Percentiles rank a stretch among this genome's conserved stretches.
These are phyloP conservation scores for Epinephelus moara DNA, from an alignment of 2,113 vertebrate genomes.

Conservation along the genomic window DNA sequence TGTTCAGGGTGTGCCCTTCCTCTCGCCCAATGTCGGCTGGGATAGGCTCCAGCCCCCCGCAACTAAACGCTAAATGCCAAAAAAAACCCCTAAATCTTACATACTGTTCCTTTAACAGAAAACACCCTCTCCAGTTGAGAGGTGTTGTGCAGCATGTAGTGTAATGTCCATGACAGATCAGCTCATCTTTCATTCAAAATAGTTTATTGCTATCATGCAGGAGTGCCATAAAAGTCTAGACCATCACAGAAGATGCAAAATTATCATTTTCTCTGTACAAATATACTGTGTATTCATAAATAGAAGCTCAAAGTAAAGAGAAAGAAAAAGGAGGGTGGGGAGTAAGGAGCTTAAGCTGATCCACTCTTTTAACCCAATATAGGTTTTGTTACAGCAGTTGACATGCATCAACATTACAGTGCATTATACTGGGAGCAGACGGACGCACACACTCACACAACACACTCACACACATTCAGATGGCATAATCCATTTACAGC, in stretches of 20 bases:
- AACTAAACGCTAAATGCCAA: too few relatives aligned
- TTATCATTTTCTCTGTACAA: slow-evolving; percentile 79
- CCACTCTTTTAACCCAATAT: slow-evolving; percentile 65
- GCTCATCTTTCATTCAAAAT: slow-evolving; percentile 83
- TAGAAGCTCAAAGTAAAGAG: slow-evolving; percentile 78
- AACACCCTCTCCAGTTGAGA: neutral
- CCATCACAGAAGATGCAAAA: slow-evolving; percentile 87
- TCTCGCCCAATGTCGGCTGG: too few relatives aligned
- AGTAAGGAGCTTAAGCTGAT: slow-evolving; percentile 50
- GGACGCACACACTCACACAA: slow-evolving; percentile 27
- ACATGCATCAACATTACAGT: slow-evolving; percentile 85
- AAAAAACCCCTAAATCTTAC: too few relatives aligned
- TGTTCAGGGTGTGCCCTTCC: too few relatives aligned
- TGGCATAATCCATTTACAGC: slow-evolving; percentile 70
- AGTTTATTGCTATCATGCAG: slow-evolving; percentile 90
- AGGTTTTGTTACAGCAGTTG: slow-evolving; percentile 76
- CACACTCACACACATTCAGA: slow-evolving; percentile 61
- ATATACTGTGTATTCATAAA: slow-evolving; percentile 81
- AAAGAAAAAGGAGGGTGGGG: slow-evolving; percentile 34
- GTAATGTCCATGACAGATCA: neutral
- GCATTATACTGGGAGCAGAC: slow-evolving; percentile 76
- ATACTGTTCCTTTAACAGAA: neutral
- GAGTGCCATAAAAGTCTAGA: slow-evolving; percentile 85
- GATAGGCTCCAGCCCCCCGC: too few relatives aligned
- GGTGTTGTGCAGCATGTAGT: neutral